phyloP scores from a whole-genome alignment of 2,797 vertebrate genomes.

The Chrysocyon brachyurus region DNA sequence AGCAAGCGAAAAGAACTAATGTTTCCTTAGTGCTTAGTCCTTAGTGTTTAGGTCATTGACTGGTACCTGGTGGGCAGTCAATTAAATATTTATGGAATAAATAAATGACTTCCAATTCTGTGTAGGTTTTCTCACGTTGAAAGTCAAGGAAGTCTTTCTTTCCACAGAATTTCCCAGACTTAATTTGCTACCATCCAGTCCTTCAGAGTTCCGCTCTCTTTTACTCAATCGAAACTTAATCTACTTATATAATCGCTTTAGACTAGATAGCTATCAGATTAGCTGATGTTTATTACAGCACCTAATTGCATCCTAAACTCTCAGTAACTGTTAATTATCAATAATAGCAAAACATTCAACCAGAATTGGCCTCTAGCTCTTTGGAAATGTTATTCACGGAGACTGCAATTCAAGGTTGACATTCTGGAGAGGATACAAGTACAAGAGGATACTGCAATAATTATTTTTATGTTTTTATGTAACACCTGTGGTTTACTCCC shows the following conservation, averaged over 20 bases:
- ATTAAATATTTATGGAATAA: slow-evolving; percentile 65
- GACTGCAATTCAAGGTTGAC: slow-evolving; percentile 53
- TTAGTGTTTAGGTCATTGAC: neutral
- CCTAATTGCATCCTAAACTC: slow-evolving; percentile 73
- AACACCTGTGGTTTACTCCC: neutral
- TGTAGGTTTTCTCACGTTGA: neutral
- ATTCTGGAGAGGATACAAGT: slow-evolving; percentile 36
- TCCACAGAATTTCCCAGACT: neutral
- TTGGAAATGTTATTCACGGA: slow-evolving; percentile 73
- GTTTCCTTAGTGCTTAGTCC: neutral
- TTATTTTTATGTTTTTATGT: slow-evolving; percentile 55
- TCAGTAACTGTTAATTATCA: slow-evolving; percentile 80
- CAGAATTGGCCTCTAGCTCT: slow-evolving; percentile 69
- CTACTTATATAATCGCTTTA: slow-evolving; percentile 72
- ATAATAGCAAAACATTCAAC: slow-evolving; percentile 73
- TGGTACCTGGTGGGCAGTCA: neutral
- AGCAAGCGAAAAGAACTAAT: neutral
- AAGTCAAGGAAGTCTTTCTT: slow-evolving; percentile 5
- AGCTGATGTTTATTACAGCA: slow-evolving; percentile 71
- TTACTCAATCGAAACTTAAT: slow-evolving; percentile 69
- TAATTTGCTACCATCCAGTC: slow-evolving; percentile 11
- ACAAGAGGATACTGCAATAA: neutral
- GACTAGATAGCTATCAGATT: slow-evolving; percentile 66
- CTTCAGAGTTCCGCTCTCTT: slow-evolving; percentile 30
- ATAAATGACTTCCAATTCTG: slow-evolving; percentile 41